Percentiles rank a stretch among this genome's conserved stretches.
Conservation (phyloP, 35 echinoderm and acorn worm species). For the Lytechinus pictus region DNA sequence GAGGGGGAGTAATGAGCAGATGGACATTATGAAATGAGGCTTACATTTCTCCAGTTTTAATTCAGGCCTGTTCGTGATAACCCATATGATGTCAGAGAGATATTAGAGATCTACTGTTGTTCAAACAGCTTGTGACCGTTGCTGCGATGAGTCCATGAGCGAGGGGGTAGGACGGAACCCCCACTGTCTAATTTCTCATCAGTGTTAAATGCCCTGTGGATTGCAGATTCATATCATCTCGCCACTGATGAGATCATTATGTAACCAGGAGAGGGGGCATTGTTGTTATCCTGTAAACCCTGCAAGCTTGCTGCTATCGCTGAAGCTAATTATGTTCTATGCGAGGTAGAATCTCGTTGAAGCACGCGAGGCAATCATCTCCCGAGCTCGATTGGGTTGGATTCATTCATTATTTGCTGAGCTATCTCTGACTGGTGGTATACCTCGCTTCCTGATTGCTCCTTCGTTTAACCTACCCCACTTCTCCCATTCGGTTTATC, state of each 20-base stretch:
- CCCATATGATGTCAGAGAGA: neutral
- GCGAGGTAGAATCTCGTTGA: neutral
- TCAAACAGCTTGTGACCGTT: neutral
- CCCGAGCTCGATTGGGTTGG: neutral
- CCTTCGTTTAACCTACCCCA: neutral
- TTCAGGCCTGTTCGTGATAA: neutral
- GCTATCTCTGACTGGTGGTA: conserved; percentile 8
- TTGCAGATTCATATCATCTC: neutral
- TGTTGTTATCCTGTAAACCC: neutral
- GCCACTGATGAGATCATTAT: neutral
- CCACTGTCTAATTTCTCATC: conserved; percentile 22
- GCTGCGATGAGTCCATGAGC: neutral
- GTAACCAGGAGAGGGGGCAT: neutral
- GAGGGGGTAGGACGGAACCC: neutral
- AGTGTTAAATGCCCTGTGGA: neutral
- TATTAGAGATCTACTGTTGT: neutral
- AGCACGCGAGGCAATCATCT: neutral
- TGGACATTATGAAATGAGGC: neutral
- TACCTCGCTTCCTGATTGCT: neutral
- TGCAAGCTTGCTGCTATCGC: neutral
- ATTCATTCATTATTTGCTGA: conserved; percentile 14
- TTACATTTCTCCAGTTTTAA: neutral
- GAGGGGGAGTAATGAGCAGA: neutral
- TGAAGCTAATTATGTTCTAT: neutral
- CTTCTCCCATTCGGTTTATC: neutral